These are phyloP conservation scores for Oncorhynchus tshawytscha DNA, from an alignment of 2,113 vertebrate genomes.

Conservation along the genomic window DNA sequence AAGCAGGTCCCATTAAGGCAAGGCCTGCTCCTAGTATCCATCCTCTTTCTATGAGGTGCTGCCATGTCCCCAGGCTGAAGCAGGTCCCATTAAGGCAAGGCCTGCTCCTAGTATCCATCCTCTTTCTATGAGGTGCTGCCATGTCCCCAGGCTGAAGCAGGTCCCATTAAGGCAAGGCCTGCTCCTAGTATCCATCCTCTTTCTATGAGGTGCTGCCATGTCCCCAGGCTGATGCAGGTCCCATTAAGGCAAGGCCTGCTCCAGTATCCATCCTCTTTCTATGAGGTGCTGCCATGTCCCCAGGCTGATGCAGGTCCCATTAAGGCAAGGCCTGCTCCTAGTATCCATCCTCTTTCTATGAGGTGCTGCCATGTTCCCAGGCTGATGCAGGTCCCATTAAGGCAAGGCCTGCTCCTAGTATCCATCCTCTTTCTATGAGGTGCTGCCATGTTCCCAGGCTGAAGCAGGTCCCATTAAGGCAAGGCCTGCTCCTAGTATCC, in stretches of 20 bases:
- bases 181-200: neutral
- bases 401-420: neutral
- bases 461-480: neutral
- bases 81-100: neutral
- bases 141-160: neutral
- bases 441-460: neutral
- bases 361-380: neutral
- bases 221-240: neutral
- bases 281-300: neutral
- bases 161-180: neutral
- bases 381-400: neutral
- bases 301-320: neutral
- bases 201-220: neutral
- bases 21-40: neutral
- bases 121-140: neutral
- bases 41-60: neutral
- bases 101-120: neutral
- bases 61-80: neutral
- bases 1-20: neutral
- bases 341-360: neutral
- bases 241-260: neutral
- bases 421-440: neutral
- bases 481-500: neutral
- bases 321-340: neutral
- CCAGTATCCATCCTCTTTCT: neutral